Evolutionary conservation across 2,113 vertebrate genomes (phyloP).

Genomic region (Melanostigma gelatinosum): DNA sequence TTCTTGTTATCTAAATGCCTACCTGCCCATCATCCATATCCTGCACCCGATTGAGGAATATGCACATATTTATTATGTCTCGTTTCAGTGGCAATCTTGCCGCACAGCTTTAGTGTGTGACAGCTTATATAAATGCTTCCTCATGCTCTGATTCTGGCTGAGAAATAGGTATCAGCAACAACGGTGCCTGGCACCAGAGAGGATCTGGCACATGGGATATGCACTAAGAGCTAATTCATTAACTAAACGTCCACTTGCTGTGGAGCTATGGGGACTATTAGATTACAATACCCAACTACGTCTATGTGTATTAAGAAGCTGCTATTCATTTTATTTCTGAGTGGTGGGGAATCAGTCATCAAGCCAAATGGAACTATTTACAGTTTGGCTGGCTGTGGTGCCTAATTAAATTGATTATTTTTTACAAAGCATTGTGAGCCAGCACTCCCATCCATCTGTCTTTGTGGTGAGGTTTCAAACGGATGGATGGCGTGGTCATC

Average conservation of each 20-base stretch:
- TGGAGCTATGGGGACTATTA: constrained; percentile 41
- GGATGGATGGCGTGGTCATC: constrained; percentile 42
- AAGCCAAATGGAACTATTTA: constrained; percentile 38
- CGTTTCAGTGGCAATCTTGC: constrained; percentile 44
- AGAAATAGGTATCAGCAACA: constrained; percentile 43
- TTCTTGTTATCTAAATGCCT: constrained; percentile 5
- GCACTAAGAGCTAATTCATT: constrained; percentile 64
- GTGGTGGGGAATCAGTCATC: constrained; percentile 39
- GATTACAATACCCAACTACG: constrained; percentile 46
- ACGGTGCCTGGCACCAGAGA: constrained; percentile 31
- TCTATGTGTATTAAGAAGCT: constrained; percentile 35
- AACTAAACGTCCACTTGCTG: constrained; percentile 33
- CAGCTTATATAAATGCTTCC: constrained; percentile 56
- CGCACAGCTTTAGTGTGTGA: constrained; percentile 29
- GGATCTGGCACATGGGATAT: constrained; percentile 46
- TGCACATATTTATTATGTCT: constrained; percentile 41
- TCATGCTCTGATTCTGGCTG: constrained; percentile 31
- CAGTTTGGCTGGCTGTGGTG: constrained; percentile 34
- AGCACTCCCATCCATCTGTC: constrained; percentile 67
- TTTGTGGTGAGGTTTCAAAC: constrained; percentile 31
- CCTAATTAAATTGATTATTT: constrained; percentile 71
- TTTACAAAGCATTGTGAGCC: constrained; percentile 39
- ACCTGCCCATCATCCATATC: background rate
- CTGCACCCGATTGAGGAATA: constrained; percentile 30
- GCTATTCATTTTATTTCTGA: constrained; percentile 40